Conservation (phyloP, 2,797 vertebrate genomes). For the Chaetophractus vellerosus region DNA sequence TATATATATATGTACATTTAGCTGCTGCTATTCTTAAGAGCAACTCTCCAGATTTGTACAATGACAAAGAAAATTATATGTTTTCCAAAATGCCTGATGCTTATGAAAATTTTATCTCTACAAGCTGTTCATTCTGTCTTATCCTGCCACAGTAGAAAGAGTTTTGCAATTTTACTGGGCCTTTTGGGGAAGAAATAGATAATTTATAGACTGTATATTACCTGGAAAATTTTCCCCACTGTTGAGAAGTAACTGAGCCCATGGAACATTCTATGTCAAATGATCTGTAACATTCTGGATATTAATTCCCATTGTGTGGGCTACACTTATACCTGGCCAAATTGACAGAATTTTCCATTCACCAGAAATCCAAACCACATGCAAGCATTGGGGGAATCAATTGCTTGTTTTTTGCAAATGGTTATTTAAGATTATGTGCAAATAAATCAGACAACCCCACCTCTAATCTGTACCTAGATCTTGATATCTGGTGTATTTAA, state of each 20-base stretch:
- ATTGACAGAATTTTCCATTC: background rate
- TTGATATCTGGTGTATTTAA: background rate
- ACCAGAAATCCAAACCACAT: background rate
- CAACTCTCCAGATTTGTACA: slow-evolving; percentile 20
- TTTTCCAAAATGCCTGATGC: slow-evolving; percentile 9
- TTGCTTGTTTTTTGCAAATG: background rate
- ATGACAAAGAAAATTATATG: background rate
- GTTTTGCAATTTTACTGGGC: background rate
- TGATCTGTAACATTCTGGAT: background rate
- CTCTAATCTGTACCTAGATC: background rate
- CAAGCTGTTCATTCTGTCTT: background rate
- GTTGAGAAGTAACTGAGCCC: background rate
- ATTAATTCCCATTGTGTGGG: background rate
- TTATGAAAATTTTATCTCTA: background rate
- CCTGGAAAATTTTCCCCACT: background rate
- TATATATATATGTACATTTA: background rate
- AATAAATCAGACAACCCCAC: background rate
- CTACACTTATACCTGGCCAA: background rate
- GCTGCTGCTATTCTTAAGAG: slow-evolving; percentile 15
- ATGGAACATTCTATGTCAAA: background rate
- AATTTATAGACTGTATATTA: background rate
- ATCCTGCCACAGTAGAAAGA: background rate
- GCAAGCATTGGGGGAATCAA: background rate
- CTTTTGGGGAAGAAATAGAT: background rate
- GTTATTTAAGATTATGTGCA: background rate